phyloP scores from a whole-genome alignment of 2,888 invertebrate genomes.

The Tachina grossa region DNA sequence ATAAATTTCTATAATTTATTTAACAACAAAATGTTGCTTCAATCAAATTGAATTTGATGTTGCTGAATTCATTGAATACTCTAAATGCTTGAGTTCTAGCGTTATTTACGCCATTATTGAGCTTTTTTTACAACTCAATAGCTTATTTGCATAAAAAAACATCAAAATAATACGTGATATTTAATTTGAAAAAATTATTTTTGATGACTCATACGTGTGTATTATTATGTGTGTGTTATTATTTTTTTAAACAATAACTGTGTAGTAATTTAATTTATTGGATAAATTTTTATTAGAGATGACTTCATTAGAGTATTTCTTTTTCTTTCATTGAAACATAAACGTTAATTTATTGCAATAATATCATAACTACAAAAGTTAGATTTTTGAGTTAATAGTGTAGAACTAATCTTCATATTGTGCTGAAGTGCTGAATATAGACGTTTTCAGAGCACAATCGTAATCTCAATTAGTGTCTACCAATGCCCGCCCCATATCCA shows the following conservation, averaged over 20 bases:
- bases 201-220: slow-evolving; percentile 41
- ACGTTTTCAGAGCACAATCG: no score
- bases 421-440: no score
- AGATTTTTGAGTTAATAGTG: no score
- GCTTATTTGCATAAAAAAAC: slow-evolving; percentile 29
- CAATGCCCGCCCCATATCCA: no score
- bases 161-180: slow-evolving; percentile 41
- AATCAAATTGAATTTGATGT: neutral
- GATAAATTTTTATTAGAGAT: slow-evolving; percentile 38
- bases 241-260: neutral
- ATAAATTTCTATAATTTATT: neutral
- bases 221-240: neutral
- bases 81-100: slow-evolving; percentile 1
- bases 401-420: no score
- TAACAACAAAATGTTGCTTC: neutral
- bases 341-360: neutral
- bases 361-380: no score
- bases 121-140: neutral
- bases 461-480: no score
- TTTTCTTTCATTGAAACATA: slow-evolving; percentile 17
- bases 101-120: slow-evolving; percentile 1
- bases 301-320: slow-evolving; percentile 40
- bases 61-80: neutral
- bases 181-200: slow-evolving; percentile 6
- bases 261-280: slow-evolving; percentile 20